phyloP scores from a whole-genome alignment of 2,888 invertebrate genomes.

The Caenorhabditis angaria region DNA sequence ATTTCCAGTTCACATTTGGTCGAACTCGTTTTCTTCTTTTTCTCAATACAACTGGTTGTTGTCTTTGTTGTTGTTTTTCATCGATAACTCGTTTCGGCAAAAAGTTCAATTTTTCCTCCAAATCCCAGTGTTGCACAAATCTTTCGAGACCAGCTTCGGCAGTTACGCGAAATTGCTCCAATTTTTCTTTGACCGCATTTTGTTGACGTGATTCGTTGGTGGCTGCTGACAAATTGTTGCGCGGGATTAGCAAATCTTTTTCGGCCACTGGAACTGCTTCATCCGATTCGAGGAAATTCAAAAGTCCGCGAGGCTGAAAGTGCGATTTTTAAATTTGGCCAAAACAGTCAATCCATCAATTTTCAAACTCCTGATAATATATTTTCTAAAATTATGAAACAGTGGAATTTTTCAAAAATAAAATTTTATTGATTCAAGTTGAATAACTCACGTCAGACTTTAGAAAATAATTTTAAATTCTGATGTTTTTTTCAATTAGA shows the following conservation, averaged over 20 bases:
- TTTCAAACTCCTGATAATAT: neutral
- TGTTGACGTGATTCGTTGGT: slow-evolving; percentile 53
- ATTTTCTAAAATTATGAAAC: no score
- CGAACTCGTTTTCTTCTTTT: slow-evolving; percentile 85
- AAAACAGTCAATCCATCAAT: no score
- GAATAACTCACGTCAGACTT: neutral
- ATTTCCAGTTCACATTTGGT: slow-evolving; percentile 82
- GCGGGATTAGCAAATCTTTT: slow-evolving; percentile 75
- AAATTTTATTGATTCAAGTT: no score
- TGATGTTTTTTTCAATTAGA: neutral
- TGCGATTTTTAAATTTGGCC: neutral
- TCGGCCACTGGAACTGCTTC: slow-evolving; percentile 82
- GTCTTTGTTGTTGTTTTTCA: slow-evolving; percentile 61
- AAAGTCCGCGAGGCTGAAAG: slow-evolving; percentile 87
- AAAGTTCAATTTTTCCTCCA: slow-evolving; percentile 73
- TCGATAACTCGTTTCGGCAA: slow-evolving; percentile 60
- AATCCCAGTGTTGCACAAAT: slow-evolving; percentile 75
- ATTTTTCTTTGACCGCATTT: slow-evolving; percentile 47
- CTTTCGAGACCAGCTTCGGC: slow-evolving; percentile 75
- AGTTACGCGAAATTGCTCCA: slow-evolving; percentile 52
- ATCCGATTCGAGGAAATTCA: slow-evolving; percentile 86
- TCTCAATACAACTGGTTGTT: slow-evolving; percentile 85
- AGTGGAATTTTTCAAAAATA: no score
- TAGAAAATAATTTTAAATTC: neutral
- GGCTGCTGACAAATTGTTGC: slow-evolving; percentile 94